Percentiles rank a stretch among this genome's conserved stretches.
phyloP scores from a whole-genome alignment of 1,140 invertebrate genomes.

The Ladona fulva region DNA sequence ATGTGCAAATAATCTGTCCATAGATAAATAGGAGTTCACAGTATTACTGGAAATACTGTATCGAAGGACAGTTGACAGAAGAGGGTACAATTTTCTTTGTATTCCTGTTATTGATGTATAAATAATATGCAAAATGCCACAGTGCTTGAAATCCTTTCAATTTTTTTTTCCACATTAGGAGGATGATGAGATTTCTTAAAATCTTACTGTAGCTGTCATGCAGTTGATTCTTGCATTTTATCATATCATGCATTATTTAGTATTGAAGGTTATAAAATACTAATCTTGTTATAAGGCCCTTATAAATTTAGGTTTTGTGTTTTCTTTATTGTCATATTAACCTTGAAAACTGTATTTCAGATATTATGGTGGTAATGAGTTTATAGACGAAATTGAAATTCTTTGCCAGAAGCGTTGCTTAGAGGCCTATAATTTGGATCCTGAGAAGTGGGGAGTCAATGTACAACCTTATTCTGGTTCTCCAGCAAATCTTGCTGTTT shows the following conservation, averaged over 20 bases:
- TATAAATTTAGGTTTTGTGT: conserved; percentile 11
- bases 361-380: conserved; percentile 95
- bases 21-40: no score
- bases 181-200: no score
- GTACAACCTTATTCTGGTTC: conserved; percentile 96
- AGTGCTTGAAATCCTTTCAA: no score
- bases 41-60: no score
- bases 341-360: conserved; percentile 38
- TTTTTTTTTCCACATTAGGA: no score
- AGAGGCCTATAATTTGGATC: conserved; percentile 71
- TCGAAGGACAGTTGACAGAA: no score
- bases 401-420: conserved; percentile 81
- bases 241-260: neutral
- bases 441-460: conserved; percentile 93
- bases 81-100: no score
- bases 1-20: no score
- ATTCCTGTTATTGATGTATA: no score
- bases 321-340: conserved; percentile 13
- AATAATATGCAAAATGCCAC: no score
- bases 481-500: conserved; percentile 95
- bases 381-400: conserved; percentile 87
- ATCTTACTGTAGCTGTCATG: no score
- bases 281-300: conserved; percentile 13
- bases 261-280: conserved; percentile 11
- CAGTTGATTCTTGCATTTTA: neutral